phyloP scores from a whole-genome alignment of 2,113 vertebrate species.

The Dromiciops gliroides region DNA sequence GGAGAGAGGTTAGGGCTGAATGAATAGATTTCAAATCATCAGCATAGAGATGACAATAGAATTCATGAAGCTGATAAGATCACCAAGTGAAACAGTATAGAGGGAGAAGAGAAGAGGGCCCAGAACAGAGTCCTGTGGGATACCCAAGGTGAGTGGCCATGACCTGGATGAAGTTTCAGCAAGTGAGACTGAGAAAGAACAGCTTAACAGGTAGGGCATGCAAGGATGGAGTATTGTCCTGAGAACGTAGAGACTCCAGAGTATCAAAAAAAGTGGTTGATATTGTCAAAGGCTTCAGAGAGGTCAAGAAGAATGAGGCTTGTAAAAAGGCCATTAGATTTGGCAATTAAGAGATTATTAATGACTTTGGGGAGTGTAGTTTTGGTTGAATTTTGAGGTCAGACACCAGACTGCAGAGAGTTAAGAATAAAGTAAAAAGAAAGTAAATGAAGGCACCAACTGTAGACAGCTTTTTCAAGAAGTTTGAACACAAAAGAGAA shows the following conservation, averaged over 20 bases:
- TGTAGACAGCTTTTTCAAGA: too few relatives aligned
- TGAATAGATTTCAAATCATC: not conserved
- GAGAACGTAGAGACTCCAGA: not conserved
- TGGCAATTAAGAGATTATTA: not conserved
- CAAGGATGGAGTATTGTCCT: not conserved
- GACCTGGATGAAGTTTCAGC: too few relatives aligned
- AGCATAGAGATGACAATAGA: not conserved
- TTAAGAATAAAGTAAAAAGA: not conserved
- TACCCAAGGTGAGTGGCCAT: too few relatives aligned
- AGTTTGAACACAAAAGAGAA: not conserved
- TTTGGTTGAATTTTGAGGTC: not conserved
- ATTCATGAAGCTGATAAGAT: not conserved
- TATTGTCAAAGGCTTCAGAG: too few relatives aligned
- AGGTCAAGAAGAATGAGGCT: too few relatives aligned
- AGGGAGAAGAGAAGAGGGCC: too few relatives aligned
- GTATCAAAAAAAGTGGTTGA: too few relatives aligned
- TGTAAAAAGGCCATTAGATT: too few relatives aligned
- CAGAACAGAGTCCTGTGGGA: too few relatives aligned
- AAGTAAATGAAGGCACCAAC: too few relatives aligned
- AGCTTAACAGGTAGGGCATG: not conserved
- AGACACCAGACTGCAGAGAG: not conserved
- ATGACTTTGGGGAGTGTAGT: accelerated
- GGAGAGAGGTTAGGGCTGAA: not conserved
- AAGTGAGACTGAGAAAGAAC: not conserved
- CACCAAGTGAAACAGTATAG: too few relatives aligned